Conservation (phyloP, 2,113 vertebrate species). For the Leptobrachium leishanense region DNA sequence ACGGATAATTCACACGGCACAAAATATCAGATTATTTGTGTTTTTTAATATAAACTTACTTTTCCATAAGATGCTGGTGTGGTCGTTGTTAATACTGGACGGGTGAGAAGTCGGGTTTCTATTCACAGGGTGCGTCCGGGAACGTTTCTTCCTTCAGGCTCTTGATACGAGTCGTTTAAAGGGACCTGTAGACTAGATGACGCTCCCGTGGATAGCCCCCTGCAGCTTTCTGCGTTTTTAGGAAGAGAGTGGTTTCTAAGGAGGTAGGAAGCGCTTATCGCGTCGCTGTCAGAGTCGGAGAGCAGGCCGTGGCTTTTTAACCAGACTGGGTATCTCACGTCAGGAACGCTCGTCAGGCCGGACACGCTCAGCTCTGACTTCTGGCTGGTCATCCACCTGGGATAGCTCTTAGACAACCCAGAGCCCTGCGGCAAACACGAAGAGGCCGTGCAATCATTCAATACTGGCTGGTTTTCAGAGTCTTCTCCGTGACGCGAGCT, state of each 20-base stretch:
- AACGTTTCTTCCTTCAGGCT: constrained; percentile 45
- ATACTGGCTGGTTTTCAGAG: constrained; percentile 26
- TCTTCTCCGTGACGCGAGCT: constrained; percentile 26
- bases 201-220: constrained; percentile 44
- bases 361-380: constrained; percentile 73
- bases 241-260: constrained; percentile 12
- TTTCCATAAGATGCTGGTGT: neutral
- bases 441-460: no score
- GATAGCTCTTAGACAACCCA: constrained; percentile 61
- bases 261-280: no score
- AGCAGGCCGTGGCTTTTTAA: constrained; percentile 60
- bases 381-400: constrained; percentile 75
- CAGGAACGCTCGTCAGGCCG: constrained; percentile 72
- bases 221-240: constrained; percentile 25
- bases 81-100: neutral
- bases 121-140: neutral
- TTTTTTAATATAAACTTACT: no score
- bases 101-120: neutral
- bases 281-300: constrained; percentile 40
- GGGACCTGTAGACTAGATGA: constrained; percentile 37
- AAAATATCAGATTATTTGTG: no score
- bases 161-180: neutral
- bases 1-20: no score
- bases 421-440: no score
- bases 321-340: constrained; percentile 71